These are phyloP conservation scores for Bibio marci DNA, from an alignment of 2,888 invertebrate species.

Conservation along the genomic window DNA sequence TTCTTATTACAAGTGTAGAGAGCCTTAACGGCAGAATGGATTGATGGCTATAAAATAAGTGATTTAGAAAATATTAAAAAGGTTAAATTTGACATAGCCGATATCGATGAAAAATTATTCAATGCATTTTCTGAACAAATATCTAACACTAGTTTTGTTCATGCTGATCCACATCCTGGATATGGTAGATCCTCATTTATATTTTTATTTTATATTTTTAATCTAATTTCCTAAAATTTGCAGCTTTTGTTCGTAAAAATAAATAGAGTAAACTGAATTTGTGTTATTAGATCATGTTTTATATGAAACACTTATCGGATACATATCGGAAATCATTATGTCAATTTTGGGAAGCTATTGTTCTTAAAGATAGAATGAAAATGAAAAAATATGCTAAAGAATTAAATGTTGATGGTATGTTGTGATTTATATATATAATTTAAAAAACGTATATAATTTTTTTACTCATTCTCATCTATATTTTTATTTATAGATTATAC, in stretches of 20 bases:
- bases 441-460: too few species aligned
- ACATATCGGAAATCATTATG: constrained; percentile 41
- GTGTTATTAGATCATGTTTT: constrained; percentile 59
- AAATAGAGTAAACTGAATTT: constrained; percentile 33
- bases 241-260: constrained; percentile 44
- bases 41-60: constrained; percentile 50
- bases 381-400: constrained; percentile 43
- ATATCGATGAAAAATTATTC: constrained; percentile 50
- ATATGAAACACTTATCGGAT: constrained; percentile 42
- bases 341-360: constrained; percentile 53
- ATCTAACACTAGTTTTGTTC: constrained; percentile 59
- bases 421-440: too few species aligned
- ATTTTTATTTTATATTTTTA: too few species aligned
- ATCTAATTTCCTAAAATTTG: too few species aligned
- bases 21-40: constrained; percentile 54
- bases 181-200: too few species aligned
- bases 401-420: constrained; percentile 48
- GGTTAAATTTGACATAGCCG: constrained; percentile 38
- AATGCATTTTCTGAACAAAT: constrained; percentile 56
- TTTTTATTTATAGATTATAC: constrained; percentile 26
- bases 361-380: constrained; percentile 38
- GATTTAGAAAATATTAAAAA: constrained; percentile 34
- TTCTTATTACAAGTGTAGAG: too few species aligned
- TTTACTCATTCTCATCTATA: too few species aligned
- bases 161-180: constrained; percentile 67